phyloP scores from a whole-genome alignment of 2,888 invertebrate species.

The Agonum fuliginosum region DNA sequence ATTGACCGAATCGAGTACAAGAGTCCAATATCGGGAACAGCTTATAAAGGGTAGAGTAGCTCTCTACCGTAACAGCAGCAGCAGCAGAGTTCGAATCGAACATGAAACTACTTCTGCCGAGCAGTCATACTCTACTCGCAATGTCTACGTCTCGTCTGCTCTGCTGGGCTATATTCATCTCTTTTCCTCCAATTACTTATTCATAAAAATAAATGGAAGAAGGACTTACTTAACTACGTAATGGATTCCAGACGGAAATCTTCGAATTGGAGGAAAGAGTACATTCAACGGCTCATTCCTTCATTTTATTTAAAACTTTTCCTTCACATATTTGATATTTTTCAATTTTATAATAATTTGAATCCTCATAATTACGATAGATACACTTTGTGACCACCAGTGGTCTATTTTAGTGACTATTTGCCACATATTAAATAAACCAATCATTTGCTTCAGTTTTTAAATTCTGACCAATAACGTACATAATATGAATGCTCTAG shows the following conservation, averaged over 20 bases:
- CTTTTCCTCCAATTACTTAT: slow-evolving; percentile 4
- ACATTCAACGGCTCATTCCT: not conserved
- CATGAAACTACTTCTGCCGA: slow-evolving; percentile 17
- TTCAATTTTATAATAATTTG: too few species aligned
- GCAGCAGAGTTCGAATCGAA: not conserved
- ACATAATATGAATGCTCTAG: too few species aligned
- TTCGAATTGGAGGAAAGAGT: not conserved
- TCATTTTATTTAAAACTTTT: too few species aligned
- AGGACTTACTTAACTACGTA: slow-evolving; percentile 15
- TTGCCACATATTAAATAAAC: too few species aligned
- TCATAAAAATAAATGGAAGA: slow-evolving; percentile 30
- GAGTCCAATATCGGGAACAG: slow-evolving; percentile 39
- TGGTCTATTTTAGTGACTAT: too few species aligned
- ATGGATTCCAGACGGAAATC: not conserved
- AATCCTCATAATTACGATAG: too few species aligned
- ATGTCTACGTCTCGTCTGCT: not conserved
- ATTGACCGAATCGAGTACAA: slow-evolving; percentile 24
- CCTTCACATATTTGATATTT: too few species aligned
- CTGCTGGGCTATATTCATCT: not conserved
- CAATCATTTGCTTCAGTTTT: too few species aligned
- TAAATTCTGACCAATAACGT: too few species aligned
- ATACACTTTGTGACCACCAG: too few species aligned
- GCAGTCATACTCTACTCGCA: not conserved
- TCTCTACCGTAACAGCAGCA: not conserved
- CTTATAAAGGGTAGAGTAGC: slow-evolving; percentile 23